These are phyloP conservation scores for Dicranocentrus wangi DNA, from an alignment of 2,888 invertebrate species.

Conservation along the genomic window DNA sequence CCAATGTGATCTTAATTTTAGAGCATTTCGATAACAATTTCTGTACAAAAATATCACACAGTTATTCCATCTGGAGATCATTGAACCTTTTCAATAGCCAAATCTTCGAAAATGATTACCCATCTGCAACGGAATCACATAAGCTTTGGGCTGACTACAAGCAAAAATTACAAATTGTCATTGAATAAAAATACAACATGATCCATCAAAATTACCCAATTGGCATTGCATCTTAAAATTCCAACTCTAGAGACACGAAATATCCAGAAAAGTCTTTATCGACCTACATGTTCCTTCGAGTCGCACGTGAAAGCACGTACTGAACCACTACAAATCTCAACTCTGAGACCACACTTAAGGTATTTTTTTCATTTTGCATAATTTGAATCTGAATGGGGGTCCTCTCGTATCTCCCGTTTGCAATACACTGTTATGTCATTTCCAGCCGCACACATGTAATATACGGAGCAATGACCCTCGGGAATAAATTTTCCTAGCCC, in stretches of 20 bases:
- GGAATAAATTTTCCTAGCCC: too few species aligned
- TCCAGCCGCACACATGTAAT: slow-evolving; percentile 38
- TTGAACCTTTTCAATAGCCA: slow-evolving; percentile 6
- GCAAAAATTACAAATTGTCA: neutral
- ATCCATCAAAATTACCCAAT: too few species aligned
- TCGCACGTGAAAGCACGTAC: neutral
- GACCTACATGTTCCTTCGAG: too few species aligned
- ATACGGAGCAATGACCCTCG: slow-evolving; percentile 54
- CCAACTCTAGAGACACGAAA: too few species aligned
- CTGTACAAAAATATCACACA: too few species aligned
- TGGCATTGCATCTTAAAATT: too few species aligned
- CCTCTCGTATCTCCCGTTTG: neutral
- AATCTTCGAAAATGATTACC: neutral
- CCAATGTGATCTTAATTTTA: too few species aligned
- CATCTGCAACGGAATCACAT: too few species aligned
- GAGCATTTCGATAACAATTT: too few species aligned
- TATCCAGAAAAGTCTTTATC: too few species aligned
- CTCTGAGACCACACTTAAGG: neutral
- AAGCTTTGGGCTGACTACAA: neutral
- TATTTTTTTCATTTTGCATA: slow-evolving; percentile 7
- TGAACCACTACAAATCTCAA: neutral
- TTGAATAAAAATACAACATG: neutral
- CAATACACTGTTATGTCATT: slow-evolving; percentile 8
- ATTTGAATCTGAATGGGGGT: slow-evolving; percentile 4
- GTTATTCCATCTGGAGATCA: slow-evolving; percentile 3